Evolutionary conservation across 1,140 invertebrate genomes (phyloP), one percentile per base, ranked within the genome.

Genomic region (Aleiodes sp.): DNA sequence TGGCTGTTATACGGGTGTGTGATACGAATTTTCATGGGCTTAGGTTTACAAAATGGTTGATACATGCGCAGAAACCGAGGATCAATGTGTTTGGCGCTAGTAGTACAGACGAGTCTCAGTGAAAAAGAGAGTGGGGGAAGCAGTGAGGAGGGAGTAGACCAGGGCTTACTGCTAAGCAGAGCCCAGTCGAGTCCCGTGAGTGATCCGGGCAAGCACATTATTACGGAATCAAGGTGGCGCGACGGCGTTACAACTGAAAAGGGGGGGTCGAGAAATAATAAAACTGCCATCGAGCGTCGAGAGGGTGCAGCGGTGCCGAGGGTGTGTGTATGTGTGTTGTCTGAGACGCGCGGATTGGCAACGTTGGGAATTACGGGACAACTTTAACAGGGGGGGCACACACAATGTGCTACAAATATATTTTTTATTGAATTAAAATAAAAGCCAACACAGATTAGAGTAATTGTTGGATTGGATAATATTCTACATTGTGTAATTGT

Each of bases 171-270:
- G 75, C 73, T 75, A 76, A 80, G 77, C 82, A n/a, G 28, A 59
- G 56, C 28, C 80, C 82, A 85, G 82, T 85, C 74, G 77, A 80
- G 81, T 84, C 83, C 84, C 80, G 83, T 83, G 81, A 82, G 78
- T 66, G 67, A 41, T 84, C 80, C 83, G 83, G 84, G 84, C 76
- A 81, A 82, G 76, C 76, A 82, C 78, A 80, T 75, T 75, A 76
- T 52, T 74, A 33, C 41, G 14, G 41, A 33, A 29, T 24, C n/a
- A 28, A 26, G 43, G 63, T 67, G 71, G 63, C 65, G 65, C 41
- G 46, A 60, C 43, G 64, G 39, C 43, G 21, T 52, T 52, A n/a
- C n/a, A n/a, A n/a, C n/a, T 52, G 26, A 24, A 52, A 52, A n/a
- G 39, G 46, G 46, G 28, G 62, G 29, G 19, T 31, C 61, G 65